Evolutionary conservation across 2,888 invertebrate genomes (phyloP), one percentile per base, ranked within the genome.

Genomic region (Cordilura impudica): DNA sequence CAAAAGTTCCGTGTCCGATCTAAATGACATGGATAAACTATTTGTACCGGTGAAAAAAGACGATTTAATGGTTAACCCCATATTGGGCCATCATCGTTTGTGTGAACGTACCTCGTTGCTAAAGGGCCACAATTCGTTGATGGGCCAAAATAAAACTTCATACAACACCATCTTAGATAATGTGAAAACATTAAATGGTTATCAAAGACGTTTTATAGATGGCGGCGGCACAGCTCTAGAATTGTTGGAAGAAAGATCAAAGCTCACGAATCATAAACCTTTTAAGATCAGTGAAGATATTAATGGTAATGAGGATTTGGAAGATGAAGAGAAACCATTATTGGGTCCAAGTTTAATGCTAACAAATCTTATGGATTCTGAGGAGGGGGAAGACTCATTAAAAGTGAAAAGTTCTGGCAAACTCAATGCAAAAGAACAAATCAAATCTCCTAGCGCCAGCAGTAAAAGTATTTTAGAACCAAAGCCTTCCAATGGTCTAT

Each of bases 71-170:
- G 89, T 90, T 4, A 90, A 91, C 86, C 90, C 90, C 39, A 89
- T 90, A 70, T 85, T 92, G 45, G 91, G 93, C 0, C 93, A 93
- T 86, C 93, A 93, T 84, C 91, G 93, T 65, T 89, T 93, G 14
- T 93, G 93, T 85, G 93, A 93, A 84, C 84, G 90, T 7, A 89
- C 89, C 0, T 78, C 83, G n/a, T 26, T 67, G 56, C 78, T 39
- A 23, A 78, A 69, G 61, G 49, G 39, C 12, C 26, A 35, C 18
- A 69, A 54, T n/a, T 23, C 61, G 53, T 4, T 75, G 77, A 58
- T 61, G 71, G 76, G 21, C 60, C 76, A 47, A 70, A 81, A 26
- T 29, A 72, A 61, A 43, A 70, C 18, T 56, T 75, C 79, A 14
- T 56, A 78, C 60, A 67, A 81, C 70, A 85, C 87, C 16, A 85